These are phyloP conservation scores for Ceyx melanurus DNA, from an alignment of 2,113 vertebrate species.

Conservation along the genomic window DNA sequence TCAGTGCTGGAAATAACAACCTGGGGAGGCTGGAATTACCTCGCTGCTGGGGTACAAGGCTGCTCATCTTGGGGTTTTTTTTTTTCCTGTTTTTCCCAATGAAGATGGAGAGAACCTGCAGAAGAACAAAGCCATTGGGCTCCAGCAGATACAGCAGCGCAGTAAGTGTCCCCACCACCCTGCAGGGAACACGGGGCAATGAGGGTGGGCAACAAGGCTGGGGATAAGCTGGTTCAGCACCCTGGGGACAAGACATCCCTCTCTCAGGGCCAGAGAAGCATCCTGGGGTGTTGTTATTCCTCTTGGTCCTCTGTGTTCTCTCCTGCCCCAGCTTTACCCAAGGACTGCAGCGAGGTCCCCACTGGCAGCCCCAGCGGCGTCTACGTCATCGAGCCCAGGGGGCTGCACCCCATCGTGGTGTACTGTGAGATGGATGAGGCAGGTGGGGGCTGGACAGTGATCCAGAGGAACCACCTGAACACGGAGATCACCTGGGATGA, in stretches of 20 bases:
- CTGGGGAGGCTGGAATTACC: not conserved
- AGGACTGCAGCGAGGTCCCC: not conserved
- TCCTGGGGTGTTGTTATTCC: not conserved
- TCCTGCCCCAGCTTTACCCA: not conserved
- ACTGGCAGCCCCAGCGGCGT: not conserved
- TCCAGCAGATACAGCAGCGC: rapidly evolving
- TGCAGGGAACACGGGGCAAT: not conserved
- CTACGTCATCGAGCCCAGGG: not conserved
- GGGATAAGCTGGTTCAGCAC: not conserved
- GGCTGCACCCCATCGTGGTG: not conserved
- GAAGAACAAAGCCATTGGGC: not conserved
- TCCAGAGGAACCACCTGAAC: not conserved
- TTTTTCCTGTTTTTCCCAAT: not conserved
- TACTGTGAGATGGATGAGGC: not conserved
- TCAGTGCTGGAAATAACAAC: not conserved
- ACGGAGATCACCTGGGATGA: not conserved
- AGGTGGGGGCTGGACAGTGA: not conserved
- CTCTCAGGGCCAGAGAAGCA: not conserved
- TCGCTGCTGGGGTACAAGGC: not conserved
- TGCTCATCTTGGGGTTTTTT: not conserved
- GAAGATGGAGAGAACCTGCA: not conserved
- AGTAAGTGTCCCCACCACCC: not conserved
- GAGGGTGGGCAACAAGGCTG: not conserved
- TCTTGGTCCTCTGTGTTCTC: not conserved
- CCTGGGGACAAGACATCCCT: not conserved